Evolutionary conservation across 37 sponge, comb jelly and placozoan genomes (phyloP).

Genomic region (Halichondria panicea): DNA sequence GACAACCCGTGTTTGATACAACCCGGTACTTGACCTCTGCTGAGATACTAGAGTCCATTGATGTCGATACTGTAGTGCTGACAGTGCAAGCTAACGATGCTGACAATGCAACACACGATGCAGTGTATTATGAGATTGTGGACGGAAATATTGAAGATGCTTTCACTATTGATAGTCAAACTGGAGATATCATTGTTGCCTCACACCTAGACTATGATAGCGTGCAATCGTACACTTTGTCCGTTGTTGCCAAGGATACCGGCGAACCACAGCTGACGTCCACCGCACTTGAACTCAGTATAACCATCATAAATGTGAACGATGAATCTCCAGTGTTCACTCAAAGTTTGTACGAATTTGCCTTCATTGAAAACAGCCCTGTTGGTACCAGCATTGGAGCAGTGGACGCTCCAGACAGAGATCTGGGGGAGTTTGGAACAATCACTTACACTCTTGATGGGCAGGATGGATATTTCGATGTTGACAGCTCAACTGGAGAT

Average conservation of each 20-base stretch:
- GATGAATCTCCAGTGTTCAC: conserved; percentile 59
- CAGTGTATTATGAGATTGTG: conserved; percentile 24
- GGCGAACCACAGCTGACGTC: conserved; percentile 33
- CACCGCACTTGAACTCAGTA: conserved; percentile 8
- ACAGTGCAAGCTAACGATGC: conserved; percentile 46
- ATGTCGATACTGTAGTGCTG: conserved; percentile 10
- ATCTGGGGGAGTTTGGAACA: conserved; percentile 24
- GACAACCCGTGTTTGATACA: conserved; percentile 56
- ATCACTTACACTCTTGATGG: conserved; percentile 39
- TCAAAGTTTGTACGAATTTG: conserved; percentile 12
- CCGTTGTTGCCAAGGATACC: conserved; percentile 60
- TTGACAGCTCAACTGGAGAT: conserved; percentile 35
- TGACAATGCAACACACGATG: conserved; percentile 54
- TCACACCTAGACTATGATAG: conserved; percentile 58
- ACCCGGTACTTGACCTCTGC: background rate
- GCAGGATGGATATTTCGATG: conserved; percentile 16
- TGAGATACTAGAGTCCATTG: conserved; percentile 32
- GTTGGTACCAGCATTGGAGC: conserved; percentile 4
- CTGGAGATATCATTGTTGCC: conserved; percentile 50
- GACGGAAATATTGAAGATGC: conserved; percentile 20
- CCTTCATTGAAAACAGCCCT: conserved; percentile 32
- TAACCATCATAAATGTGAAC: conserved; percentile 52
- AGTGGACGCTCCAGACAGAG: conserved; percentile 54
- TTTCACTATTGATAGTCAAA: conserved; percentile 60
- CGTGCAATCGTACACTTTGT: conserved; percentile 28